Conservation (phyloP, 2,888 invertebrate species). For the Helobdella robusta region DNA sequence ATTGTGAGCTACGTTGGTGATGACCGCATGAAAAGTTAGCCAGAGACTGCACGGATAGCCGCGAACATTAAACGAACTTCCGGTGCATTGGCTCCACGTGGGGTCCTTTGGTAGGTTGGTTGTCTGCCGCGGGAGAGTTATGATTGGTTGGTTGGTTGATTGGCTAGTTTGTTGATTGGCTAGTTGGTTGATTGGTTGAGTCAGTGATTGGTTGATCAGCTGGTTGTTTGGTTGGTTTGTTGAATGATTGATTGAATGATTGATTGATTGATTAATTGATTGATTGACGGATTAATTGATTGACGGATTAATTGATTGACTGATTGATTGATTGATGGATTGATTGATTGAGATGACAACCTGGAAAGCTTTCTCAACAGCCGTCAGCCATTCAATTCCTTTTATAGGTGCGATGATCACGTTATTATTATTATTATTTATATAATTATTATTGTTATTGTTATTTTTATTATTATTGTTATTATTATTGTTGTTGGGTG, state of each 20-base stretch:
- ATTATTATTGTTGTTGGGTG: no score
- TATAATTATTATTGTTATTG: no score
- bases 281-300: neutral
- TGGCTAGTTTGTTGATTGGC: no score
- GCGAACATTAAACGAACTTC: constrained; percentile 64
- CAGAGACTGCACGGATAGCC: constrained; percentile 92
- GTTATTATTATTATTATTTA: neutral
- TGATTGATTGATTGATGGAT: no score
- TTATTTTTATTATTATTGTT: no score
- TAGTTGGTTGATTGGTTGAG: no score
- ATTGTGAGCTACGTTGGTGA: constrained; percentile 63
- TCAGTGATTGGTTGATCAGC: no score
- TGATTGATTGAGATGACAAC: neutral
- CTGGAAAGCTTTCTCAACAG: neutral
- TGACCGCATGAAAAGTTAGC: constrained; percentile 83
- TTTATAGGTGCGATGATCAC: neutral
- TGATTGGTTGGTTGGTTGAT: no score
- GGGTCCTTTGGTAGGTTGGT: constrained; percentile 10
- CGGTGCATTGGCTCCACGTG: constrained; percentile 57
- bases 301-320: no score
- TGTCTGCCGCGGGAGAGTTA: neutral
- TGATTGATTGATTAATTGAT: no score
- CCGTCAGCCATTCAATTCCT: constrained; percentile 5
- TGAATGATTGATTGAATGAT: no score
- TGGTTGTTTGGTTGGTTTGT: no score